A percentile compares a stretch with the other conserved stretches of the same genome.
Evolutionary conservation across 2,797 vertebrate species (phyloP).

Genomic region (Pogonophryne albipinna): DNA sequence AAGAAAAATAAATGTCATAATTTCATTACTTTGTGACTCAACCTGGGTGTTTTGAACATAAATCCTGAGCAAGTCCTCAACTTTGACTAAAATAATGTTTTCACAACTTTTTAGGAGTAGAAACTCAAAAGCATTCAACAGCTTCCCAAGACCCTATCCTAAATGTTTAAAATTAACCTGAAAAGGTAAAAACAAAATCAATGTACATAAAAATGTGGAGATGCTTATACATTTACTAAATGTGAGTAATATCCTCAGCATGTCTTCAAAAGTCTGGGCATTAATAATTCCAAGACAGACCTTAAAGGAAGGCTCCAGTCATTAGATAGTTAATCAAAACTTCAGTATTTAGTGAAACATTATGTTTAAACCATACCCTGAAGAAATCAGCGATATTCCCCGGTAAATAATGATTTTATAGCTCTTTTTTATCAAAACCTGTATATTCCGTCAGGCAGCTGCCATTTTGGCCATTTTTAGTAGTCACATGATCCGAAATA

Average conservation of each 20-base stretch:
- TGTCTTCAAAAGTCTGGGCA: background rate
- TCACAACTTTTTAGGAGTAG: background rate
- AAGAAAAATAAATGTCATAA: conserved; percentile 51
- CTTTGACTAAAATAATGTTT: conserved; percentile 5
- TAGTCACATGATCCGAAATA: too few relatives aligned
- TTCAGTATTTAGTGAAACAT: too few relatives aligned
- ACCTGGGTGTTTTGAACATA: conserved; percentile 31
- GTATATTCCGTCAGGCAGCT: too few relatives aligned
- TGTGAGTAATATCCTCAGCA: background rate
- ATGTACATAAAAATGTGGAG: background rate
- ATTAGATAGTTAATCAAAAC: too few relatives aligned
- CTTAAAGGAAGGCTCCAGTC: too few relatives aligned
- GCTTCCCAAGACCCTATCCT: background rate
- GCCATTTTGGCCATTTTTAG: too few relatives aligned
- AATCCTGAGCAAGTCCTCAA: conserved; percentile 24
- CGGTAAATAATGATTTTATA: too few relatives aligned
- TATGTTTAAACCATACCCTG: too few relatives aligned
- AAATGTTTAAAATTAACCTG: background rate
- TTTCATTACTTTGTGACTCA: conserved; percentile 23
- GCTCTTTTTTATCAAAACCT: too few relatives aligned
- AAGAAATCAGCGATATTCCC: too few relatives aligned
- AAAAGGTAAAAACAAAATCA: background rate
- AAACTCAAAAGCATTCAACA: conserved; percentile 6
- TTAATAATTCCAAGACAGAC: background rate
- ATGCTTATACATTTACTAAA: conserved; percentile 4